Evolutionary conservation across 2,113 vertebrate genomes (phyloP).

Genomic region (Lucifuga dentata): DNA sequence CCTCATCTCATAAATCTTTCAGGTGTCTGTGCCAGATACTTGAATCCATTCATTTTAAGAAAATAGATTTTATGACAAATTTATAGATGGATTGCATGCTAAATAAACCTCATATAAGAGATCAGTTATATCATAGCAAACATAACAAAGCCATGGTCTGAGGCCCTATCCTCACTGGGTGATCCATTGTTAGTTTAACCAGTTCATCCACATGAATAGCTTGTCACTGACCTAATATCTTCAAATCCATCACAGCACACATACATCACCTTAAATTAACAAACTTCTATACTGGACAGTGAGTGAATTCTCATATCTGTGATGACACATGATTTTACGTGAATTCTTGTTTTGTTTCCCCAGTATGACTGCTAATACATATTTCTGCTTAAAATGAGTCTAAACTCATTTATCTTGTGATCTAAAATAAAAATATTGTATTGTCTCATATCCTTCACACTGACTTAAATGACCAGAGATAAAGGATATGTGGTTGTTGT

Average conservation of each 20-base stretch:
- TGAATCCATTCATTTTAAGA: no score
- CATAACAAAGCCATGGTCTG: no score
- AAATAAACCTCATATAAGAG: not conserved
- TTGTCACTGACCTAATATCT: not conserved
- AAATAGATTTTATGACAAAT: not conserved
- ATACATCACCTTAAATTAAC: not conserved
- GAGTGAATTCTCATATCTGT: no score
- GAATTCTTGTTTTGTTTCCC: no score
- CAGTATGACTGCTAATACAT: no score
- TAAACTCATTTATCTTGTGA: constrained; percentile 1
- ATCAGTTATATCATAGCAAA: not conserved
- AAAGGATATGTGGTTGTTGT: constrained; percentile 45
- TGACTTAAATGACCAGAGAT: constrained; percentile 15
- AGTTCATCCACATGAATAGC: not conserved
- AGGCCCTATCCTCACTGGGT: not conserved
- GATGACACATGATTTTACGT: no score
- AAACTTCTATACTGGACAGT: not conserved
- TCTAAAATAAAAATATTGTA: not conserved
- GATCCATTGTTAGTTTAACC: not conserved
- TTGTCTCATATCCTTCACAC: not conserved
- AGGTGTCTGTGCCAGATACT: no score
- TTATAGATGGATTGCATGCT: not conserved
- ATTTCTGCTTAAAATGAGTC: no score
- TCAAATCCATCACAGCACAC: not conserved
- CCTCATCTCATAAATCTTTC: no score